These are phyloP conservation scores for Falcaria lacertinaria DNA, from an alignment of 2,888 invertebrate genomes.

Conservation along the genomic window DNA sequence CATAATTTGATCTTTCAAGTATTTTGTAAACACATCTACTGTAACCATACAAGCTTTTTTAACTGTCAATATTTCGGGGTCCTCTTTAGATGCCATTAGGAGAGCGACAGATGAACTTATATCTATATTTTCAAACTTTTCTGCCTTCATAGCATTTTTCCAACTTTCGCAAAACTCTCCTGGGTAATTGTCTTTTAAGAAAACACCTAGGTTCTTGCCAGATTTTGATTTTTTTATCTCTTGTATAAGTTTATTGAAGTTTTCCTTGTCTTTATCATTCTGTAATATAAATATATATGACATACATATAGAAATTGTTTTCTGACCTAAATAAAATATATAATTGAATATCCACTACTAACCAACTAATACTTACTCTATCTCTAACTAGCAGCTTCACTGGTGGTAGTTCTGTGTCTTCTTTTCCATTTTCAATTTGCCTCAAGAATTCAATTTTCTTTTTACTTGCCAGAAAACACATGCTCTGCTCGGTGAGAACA, in stretches of 20 bases:
- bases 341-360: neutral
- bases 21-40: conserved; percentile 97
- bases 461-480: conserved; percentile 96
- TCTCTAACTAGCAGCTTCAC: conserved; percentile 93
- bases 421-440: conserved; percentile 91
- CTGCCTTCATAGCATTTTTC: conserved; percentile 87
- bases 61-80: conserved; percentile 91
- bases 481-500: conserved; percentile 90
- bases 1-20: conserved; percentile 98
- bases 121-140: conserved; percentile 92
- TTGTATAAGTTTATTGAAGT: conserved; percentile 87
- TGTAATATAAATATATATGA: conserved; percentile 44
- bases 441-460: conserved; percentile 98
- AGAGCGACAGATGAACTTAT: conserved; percentile 91
- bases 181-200: conserved; percentile 95
- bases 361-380: conserved; percentile 81
- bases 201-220: conserved; percentile 93
- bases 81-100: conserved; percentile 97
- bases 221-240: conserved; percentile 93
- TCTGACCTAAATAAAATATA: no score
- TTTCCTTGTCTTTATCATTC: conserved; percentile 95
- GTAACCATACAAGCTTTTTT: conserved; percentile 96
- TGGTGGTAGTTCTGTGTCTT: conserved; percentile 88
- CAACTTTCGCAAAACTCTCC: conserved; percentile 96
- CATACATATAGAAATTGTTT: no score